Evolutionary conservation across 2,888 invertebrate genomes (phyloP).

Genomic region (Athrips mouffetella): DNA sequence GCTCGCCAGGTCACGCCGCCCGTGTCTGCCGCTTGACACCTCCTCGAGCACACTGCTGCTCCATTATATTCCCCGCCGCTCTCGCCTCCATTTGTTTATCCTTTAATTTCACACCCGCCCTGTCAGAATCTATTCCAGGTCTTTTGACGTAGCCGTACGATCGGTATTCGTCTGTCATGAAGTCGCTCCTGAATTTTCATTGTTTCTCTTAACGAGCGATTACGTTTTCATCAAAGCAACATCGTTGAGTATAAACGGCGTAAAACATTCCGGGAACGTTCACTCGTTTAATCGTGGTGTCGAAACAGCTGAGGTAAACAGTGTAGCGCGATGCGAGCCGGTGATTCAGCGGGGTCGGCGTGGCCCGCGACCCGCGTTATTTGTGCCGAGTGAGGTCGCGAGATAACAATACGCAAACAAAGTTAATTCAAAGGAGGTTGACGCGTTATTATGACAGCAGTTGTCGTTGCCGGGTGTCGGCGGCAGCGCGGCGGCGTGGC

Average conservation of each 20-base stretch:
- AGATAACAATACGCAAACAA: slow-evolving; percentile 62
- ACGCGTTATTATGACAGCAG: slow-evolving; percentile 50
- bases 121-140: slow-evolving; percentile 71
- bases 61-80: slow-evolving; percentile 67
- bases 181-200: slow-evolving; percentile 54
- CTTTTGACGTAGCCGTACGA: slow-evolving; percentile 63
- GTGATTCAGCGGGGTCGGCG: slow-evolving; percentile 14
- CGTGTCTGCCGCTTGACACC: slow-evolving; percentile 72
- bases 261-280: slow-evolving; percentile 8
- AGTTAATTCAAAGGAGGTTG: slow-evolving; percentile 59
- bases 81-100: slow-evolving; percentile 75
- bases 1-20: slow-evolving; percentile 62
- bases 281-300: background rate
- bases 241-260: slow-evolving; percentile 17
- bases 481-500: slow-evolving; percentile 29
- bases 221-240: slow-evolving; percentile 34
- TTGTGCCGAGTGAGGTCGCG: slow-evolving; percentile 41
- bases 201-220: slow-evolving; percentile 50
- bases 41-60: slow-evolving; percentile 69
- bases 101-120: slow-evolving; percentile 71
- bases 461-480: slow-evolving; percentile 26
- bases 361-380: slow-evolving; percentile 41
- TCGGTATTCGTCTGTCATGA: slow-evolving; percentile 63
- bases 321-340: background rate
- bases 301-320: background rate